Conservation (phyloP, 2,113 vertebrate species). For the Oryzias celebensis region DNA sequence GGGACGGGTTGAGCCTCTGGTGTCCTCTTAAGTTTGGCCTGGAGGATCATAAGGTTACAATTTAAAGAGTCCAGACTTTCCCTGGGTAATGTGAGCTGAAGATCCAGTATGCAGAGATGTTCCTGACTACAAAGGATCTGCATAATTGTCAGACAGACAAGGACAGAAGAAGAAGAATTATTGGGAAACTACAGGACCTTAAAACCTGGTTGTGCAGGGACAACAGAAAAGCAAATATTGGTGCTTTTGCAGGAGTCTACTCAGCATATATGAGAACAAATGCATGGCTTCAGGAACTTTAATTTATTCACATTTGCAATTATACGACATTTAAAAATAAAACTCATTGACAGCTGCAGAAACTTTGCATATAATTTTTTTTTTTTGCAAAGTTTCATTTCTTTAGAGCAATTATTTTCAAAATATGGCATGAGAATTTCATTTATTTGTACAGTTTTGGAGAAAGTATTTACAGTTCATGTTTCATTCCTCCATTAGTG, state of each 20-base stretch:
- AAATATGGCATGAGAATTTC: too few relatives aligned
- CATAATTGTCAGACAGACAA: constrained; percentile 43
- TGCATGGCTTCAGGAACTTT: neutral
- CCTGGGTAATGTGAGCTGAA: constrained; percentile 65
- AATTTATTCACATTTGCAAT: neutral
- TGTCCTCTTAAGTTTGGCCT: constrained; percentile 76
- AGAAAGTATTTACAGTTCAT: too few relatives aligned
- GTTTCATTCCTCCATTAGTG: neutral
- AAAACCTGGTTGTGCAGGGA: constrained; percentile 2
- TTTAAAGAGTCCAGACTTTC: constrained; percentile 66
- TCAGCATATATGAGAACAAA: neutral
- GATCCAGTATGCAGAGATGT: constrained; percentile 32
- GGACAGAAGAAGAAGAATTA: neutral
- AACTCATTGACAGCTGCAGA: neutral
- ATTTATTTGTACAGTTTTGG: too few relatives aligned
- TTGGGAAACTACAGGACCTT: neutral
- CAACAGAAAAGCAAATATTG: constrained; percentile 6
- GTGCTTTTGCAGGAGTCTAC: neutral
- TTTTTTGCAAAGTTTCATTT: too few relatives aligned
- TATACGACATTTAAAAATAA: neutral
- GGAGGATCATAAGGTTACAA: constrained; percentile 78
- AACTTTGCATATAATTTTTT: too few relatives aligned
- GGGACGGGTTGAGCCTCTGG: constrained; percentile 75
- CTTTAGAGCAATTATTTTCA: too few relatives aligned
- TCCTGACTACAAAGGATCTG: constrained; percentile 41